Conservation (phyloP, 1,140 invertebrate species). For the Euwallacea similis region DNA sequence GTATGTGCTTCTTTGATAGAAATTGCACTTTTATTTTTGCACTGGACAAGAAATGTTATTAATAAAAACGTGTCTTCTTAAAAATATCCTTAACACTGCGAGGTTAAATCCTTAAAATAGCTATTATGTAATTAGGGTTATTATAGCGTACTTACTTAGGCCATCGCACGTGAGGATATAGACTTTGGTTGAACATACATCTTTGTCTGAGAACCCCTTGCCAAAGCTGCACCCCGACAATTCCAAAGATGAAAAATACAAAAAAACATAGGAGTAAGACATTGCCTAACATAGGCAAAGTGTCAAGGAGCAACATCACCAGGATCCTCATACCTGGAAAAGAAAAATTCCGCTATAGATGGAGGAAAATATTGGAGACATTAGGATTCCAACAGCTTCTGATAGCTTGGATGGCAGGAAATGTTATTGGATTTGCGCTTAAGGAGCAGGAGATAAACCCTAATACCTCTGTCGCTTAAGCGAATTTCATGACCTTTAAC, state of each 20-base stretch:
- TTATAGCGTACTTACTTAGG: conserved; percentile 67
- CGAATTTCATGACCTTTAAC: too few relatives aligned
- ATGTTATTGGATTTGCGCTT: too few relatives aligned
- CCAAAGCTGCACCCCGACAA: conserved; percentile 99
- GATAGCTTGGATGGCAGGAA: too few relatives aligned
- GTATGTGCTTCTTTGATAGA: too few relatives aligned
- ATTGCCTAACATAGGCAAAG: conserved; percentile 98
- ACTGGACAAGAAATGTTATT: too few relatives aligned
- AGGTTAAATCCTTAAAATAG: not conserved
- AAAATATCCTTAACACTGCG: not conserved
- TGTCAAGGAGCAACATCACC: conserved; percentile 98
- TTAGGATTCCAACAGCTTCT: too few relatives aligned
- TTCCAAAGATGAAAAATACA: conserved; percentile 99
- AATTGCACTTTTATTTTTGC: too few relatives aligned
- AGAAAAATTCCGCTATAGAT: conserved; percentile 15
- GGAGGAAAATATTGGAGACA: too few relatives aligned
- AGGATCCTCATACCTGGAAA: conserved; percentile 93
- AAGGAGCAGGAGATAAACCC: too few relatives aligned
- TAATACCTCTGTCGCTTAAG: too few relatives aligned
- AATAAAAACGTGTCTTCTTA: not conserved
- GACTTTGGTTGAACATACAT: conserved; percentile 72
- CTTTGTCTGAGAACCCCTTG: conserved; percentile 93
- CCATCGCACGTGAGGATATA: conserved; percentile 62
- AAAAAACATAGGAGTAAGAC: conserved; percentile 98
- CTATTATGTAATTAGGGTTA: too few relatives aligned